phyloP scores from a whole-genome alignment of 2,113 vertebrate genomes.

The Melanostigma gelatinosum region DNA sequence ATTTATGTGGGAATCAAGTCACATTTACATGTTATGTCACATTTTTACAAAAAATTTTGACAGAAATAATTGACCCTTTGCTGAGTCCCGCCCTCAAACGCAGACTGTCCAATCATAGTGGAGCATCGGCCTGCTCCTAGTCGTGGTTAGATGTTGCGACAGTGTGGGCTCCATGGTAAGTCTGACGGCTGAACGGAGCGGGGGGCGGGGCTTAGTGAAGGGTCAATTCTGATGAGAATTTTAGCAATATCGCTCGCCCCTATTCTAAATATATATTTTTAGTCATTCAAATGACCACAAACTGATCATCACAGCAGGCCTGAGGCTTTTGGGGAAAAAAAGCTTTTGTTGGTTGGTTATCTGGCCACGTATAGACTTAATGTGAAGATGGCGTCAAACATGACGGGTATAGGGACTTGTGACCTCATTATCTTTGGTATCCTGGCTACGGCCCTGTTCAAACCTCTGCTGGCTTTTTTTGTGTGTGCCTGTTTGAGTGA shows the following conservation, averaged over 20 bases:
- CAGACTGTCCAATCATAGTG: not conserved
- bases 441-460: not conserved
- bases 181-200: too few species aligned
- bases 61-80: not conserved
- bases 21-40: not conserved
- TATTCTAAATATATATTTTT: not conserved
- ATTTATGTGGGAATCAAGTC: not conserved
- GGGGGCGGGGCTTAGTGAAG: not conserved
- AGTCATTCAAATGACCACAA: not conserved
- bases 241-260: not conserved
- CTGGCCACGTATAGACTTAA: not conserved
- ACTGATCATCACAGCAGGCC: not conserved
- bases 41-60: conserved; percentile 2
- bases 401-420: not conserved
- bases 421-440: not conserved
- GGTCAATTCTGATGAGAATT: not conserved
- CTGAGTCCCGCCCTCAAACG: not conserved
- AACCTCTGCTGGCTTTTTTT: not conserved
- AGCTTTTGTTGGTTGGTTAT: not conserved
- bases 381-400: not conserved
- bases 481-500: conserved; percentile 7
- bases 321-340: too few species aligned
- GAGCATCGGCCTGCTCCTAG: not conserved
- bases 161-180: too few species aligned
- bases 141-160: not conserved